Evolutionary conservation across 2,113 vertebrate species (phyloP).

Genomic region (Procavia capensis): DNA sequence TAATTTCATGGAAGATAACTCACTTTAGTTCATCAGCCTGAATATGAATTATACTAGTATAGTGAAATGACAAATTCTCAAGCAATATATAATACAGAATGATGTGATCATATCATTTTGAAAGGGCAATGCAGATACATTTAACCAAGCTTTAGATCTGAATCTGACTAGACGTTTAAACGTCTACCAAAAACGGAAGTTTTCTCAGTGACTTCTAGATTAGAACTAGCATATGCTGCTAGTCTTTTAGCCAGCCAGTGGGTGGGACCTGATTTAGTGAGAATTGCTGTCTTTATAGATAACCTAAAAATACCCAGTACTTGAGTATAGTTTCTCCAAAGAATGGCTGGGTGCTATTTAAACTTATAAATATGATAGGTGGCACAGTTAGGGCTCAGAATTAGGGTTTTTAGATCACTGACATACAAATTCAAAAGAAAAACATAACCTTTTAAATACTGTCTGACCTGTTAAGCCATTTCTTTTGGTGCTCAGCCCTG

Average conservation of each 20-base stretch:
- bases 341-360: not conserved
- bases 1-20: constrained; percentile 7
- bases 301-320: not conserved
- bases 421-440: not conserved
- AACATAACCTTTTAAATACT: not conserved
- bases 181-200: not conserved
- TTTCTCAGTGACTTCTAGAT: not conserved
- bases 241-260: not conserved
- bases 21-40: not conserved
- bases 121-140: not conserved
- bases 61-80: constrained; percentile 27
- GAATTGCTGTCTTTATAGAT: not conserved
- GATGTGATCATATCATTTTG: not conserved
- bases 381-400: not conserved
- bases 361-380: not conserved
- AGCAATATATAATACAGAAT: constrained; percentile 18
- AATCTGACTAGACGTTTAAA: not conserved
- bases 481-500: not conserved
- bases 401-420: not conserved
- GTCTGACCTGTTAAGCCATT: not conserved
- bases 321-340: not conserved
- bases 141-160: constrained; percentile 37
- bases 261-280: not conserved
- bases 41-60: constrained; percentile 6
- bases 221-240: not conserved